phyloP scores from a whole-genome alignment of 2,888 invertebrate species.

The Hypsopygia costalis region DNA sequence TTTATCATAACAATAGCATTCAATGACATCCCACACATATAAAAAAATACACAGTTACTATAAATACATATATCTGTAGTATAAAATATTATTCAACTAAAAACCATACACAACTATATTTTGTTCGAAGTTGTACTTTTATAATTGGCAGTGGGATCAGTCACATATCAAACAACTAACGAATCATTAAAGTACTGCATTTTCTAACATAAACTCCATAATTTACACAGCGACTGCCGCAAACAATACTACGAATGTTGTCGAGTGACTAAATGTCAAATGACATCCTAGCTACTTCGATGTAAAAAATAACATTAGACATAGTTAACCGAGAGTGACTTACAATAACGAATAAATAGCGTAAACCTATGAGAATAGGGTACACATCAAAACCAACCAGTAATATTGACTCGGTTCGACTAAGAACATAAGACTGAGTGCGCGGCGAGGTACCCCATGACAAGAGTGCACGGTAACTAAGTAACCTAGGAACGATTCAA shows the following conservation, averaged over 20 bases:
- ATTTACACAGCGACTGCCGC: conserved; percentile 35
- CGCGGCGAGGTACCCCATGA: conserved; percentile 39
- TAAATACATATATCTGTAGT: conserved; percentile 24
- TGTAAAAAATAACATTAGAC: conserved; percentile 44
- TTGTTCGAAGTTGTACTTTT: conserved; percentile 59
- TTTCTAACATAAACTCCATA: conserved; percentile 41
- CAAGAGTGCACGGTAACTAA: conserved; percentile 41
- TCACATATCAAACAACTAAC: conserved; percentile 32
- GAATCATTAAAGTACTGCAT: conserved; percentile 31
- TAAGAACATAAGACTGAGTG: conserved; percentile 63
- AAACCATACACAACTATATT: conserved; percentile 34
- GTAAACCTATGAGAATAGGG: conserved; percentile 44
- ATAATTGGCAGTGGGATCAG: conserved; percentile 65
- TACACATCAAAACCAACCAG: conserved; percentile 37
- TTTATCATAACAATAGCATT: conserved; percentile 9
- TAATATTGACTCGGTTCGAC: conserved; percentile 51
- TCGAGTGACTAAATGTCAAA: conserved; percentile 28
- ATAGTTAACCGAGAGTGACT: conserved; percentile 37
- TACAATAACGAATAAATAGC: conserved; percentile 63
- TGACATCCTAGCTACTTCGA: conserved; percentile 33
- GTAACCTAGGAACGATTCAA: conserved; percentile 61
- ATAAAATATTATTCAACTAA: conserved; percentile 34
- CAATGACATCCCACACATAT: neutral
- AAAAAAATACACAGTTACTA: conserved; percentile 1
- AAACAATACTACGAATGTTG: conserved; percentile 23